These are phyloP conservation scores for Callospermophilus lateralis DNA, from an alignment of 2,113 vertebrate genomes.

Conservation along the genomic window DNA sequence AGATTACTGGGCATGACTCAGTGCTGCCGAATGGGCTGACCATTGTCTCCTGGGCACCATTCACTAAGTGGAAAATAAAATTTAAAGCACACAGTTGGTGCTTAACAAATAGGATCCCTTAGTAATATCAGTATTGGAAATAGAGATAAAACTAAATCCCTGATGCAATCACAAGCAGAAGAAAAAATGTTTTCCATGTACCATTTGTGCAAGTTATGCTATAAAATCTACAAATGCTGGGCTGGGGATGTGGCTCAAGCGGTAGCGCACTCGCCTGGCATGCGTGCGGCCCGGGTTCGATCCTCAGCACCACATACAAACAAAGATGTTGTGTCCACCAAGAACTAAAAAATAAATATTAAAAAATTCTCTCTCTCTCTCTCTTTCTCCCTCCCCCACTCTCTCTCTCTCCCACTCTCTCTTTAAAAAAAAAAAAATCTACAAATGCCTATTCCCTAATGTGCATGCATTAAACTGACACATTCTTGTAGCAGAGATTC, in stretches of 20 bases:
- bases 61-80: not conserved
- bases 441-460: not conserved
- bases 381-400: too few relatives aligned
- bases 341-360: too few relatives aligned
- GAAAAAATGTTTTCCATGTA: not conserved
- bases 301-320: too few relatives aligned
- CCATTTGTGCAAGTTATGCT: not conserved
- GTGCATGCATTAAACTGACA: too few relatives aligned
- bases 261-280: too few relatives aligned
- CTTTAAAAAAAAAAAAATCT: too few relatives aligned
- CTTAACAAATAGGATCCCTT: not conserved
- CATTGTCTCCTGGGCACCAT: not conserved
- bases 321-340: too few relatives aligned
- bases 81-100: not conserved
- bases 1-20: not conserved
- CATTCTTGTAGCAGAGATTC: not conserved
- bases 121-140: not conserved
- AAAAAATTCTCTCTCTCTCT: too few relatives aligned
- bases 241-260: too few relatives aligned
- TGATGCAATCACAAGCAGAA: not conserved
- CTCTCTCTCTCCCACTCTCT: too few relatives aligned
- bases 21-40: not conserved
- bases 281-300: too few relatives aligned
- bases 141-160: not conserved
- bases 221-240: not conserved